These are phyloP conservation scores for Cebus imitator DNA, from an alignment of 2,113 vertebrate genomes.

Conservation along the genomic window DNA sequence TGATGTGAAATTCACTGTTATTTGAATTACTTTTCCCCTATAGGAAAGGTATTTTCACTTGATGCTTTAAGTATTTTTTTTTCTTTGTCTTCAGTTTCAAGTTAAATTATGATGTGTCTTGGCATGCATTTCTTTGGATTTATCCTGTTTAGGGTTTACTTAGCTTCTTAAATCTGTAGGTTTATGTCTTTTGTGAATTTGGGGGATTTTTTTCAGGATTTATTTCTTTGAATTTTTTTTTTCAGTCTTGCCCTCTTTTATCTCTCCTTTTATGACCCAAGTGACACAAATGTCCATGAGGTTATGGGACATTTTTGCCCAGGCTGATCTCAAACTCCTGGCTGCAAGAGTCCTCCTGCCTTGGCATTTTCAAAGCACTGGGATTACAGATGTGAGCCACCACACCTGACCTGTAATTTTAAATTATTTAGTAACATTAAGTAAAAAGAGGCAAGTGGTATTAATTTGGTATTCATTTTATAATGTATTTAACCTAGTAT, in stretches of 20 bases:
- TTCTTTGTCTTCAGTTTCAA: constrained; percentile 5
- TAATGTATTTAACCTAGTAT: neutral
- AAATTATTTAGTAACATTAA: neutral
- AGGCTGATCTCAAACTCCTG: neutral
- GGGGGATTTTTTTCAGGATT: neutral
- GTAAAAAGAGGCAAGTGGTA: neutral
- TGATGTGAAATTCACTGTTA: neutral
- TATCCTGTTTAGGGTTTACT: neutral
- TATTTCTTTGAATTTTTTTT: neutral
- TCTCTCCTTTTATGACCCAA: neutral
- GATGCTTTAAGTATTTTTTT: neutral
- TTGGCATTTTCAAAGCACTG: neutral
- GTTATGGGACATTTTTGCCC: neutral
- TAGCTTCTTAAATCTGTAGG: neutral
- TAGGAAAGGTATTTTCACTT: neutral
- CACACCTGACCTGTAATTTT: neutral
- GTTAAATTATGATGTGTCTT: neutral
- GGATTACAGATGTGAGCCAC: neutral
- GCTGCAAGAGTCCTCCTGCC: neutral
- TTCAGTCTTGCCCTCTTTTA: neutral
- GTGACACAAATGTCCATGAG: neutral
- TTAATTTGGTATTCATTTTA: constrained; percentile 38
- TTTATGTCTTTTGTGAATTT: neutral
- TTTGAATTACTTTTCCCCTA: neutral
- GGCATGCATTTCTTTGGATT: neutral